Base-by-base conservation (phyloP, 2,113 vertebrate genomes). In the Corydoras maculifer region DNA sequence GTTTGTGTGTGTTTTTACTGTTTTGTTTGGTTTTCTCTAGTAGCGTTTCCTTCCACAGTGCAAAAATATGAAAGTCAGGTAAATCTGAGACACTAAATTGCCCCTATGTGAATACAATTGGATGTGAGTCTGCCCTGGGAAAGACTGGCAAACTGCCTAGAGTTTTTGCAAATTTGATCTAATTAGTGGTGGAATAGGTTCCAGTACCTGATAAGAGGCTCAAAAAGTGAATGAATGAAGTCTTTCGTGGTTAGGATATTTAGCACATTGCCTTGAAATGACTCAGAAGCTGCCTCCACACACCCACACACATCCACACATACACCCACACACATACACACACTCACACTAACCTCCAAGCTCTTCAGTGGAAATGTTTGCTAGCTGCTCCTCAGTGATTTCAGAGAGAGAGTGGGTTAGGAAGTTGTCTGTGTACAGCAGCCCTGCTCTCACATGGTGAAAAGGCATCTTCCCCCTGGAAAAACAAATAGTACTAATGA, bases 351-450 rank as follows among this genome's bases (percentile, higher is more conserved):
- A 89, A 99, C 96, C 96, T 71, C 94, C 94, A 3, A 99, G 91
- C 77, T 99, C 96, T 84, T 99, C 95, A 77, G 94, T 94, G 0
- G 96, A 99, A 87, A 98, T 95, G 73, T 94, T 98, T 9, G 92
- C 94, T 75, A 98, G 90, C 90, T 97, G 95, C 62, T 92, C 92
- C 88, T 98, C 94, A 0, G 89, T 95, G 85, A 92, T 92, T 4
- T 96, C 93, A 0, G 95, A 93, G 75, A 99, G 92, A 0, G 96
- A 94, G 64, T 91, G 91, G 86, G 92, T 95, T 88, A 99, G 91
- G 85, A 93, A 96, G 87, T 98, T 98, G 86, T 96, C 95, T 81
- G 97, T 97, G 90, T 98, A 98, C 86, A 99, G 89, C 88, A 99
- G 87, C 82, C 95, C 94, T 62, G 95, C 94, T 63, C 94, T 94